phyloP scores from a whole-genome alignment of 2,888 invertebrate species.

The Dicroscelio sp. region DNA sequence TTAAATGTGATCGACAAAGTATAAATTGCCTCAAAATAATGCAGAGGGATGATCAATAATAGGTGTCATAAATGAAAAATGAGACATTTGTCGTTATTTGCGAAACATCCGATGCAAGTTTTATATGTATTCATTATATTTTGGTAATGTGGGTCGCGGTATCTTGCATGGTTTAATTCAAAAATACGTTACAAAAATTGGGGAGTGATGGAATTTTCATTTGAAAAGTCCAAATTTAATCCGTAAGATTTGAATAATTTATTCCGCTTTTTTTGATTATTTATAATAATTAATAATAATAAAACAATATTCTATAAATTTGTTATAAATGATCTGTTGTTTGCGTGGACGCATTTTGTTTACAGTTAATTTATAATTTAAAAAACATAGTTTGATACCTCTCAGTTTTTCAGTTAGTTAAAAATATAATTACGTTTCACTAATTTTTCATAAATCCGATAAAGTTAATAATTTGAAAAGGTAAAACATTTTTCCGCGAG shows the following conservation, averaged over 20 bases:
- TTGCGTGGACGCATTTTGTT: too few species aligned
- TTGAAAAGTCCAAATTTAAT: too few species aligned
- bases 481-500: background rate
- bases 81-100: constrained; percentile 14
- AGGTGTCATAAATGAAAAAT: background rate
- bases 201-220: too few species aligned
- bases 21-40: background rate
- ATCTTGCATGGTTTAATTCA: constrained; percentile 8
- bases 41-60: background rate
- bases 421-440: background rate
- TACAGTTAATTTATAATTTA: too few species aligned
- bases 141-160: constrained; percentile 26
- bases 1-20: background rate
- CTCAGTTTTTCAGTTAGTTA: too few species aligned
- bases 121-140: constrained; percentile 25
- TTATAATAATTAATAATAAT: too few species aligned
- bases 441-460: background rate
- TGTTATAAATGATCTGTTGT: too few species aligned
- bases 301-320: too few species aligned
- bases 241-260: background rate
- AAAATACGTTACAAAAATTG: background rate
- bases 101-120: background rate
- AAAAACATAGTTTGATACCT: too few species aligned
- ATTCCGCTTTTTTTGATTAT: too few species aligned
- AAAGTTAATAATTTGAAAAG: background rate